A percentile compares a stretch with the other conserved stretches of the same genome.
phyloP scores from a whole-genome alignment of 1,140 invertebrate genomes.

The Augochlora pura region DNA sequence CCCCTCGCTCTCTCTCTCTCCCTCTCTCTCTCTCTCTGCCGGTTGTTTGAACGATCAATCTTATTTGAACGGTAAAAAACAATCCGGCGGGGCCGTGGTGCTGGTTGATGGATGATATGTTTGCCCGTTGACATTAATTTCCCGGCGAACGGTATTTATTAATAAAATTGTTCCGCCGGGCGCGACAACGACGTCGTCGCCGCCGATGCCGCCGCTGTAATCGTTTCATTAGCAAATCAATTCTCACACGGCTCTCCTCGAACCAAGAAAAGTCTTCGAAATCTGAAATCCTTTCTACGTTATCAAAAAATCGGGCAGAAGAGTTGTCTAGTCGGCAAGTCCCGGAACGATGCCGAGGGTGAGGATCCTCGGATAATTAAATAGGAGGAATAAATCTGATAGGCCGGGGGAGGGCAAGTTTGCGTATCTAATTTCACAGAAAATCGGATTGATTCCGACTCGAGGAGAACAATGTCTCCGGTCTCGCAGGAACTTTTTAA shows the following conservation, averaged over 20 bases:
- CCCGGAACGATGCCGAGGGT: neutral
- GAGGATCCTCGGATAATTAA: neutral
- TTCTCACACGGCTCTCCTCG: no score
- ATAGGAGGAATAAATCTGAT: neutral
- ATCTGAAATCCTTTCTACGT: no score
- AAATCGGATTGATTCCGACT: neutral
- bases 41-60: constrained; percentile 20
- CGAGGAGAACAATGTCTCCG: neutral
- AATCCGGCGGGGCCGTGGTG: neutral
- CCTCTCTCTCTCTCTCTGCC: no score
- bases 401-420: neutral
- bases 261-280: no score
- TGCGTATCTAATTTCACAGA: constrained; percentile 1
- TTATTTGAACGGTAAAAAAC: constrained; percentile 16
- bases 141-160: neutral
- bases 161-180: neutral
- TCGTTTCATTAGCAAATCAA: constrained; percentile 14
- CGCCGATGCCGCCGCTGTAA: neutral
- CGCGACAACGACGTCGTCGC: neutral
- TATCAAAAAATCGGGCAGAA: no score
- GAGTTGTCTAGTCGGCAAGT: no score
- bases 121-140: constrained; percentile 4
- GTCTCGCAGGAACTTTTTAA: constrained; percentile 1
- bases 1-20: no score
- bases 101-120: constrained; percentile 2